phyloP scores from a whole-genome alignment of 2,888 invertebrate species.

The Vesta saturnalis region DNA sequence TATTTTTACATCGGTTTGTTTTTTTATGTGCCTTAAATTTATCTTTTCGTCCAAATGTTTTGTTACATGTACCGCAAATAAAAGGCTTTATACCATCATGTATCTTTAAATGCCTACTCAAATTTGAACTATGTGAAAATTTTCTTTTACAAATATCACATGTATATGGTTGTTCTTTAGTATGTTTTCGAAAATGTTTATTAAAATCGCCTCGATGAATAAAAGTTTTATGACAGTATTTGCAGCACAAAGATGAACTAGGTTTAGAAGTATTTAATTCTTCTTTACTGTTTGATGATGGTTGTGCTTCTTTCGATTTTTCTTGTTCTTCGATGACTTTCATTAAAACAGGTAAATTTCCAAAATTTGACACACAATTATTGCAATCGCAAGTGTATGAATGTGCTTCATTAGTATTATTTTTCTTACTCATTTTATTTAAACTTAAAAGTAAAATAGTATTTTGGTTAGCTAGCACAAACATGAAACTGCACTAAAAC shows the following conservation, averaged over 20 bases:
- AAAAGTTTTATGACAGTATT: conserved; percentile 55
- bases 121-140: conserved; percentile 68
- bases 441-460: not conserved
- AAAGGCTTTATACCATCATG: conserved; percentile 82
- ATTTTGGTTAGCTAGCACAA: not conserved
- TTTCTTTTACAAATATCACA: conserved; percentile 54
- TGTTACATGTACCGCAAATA: conserved; percentile 54
- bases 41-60: conserved; percentile 57
- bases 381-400: conserved; percentile 36
- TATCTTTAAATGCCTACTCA: conserved; percentile 79
- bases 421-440: not conserved
- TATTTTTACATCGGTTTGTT: conserved; percentile 51
- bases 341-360: conserved; percentile 37
- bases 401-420: conserved; percentile 20
- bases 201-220: conserved; percentile 59
- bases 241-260: conserved; percentile 47
- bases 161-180: conserved; percentile 57
- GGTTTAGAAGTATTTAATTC: conserved; percentile 29
- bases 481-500: not conserved
- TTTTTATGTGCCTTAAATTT: conserved; percentile 57
- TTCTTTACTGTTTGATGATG: conserved; percentile 16
- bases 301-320: not conserved
- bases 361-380: conserved; percentile 37
- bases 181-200: conserved; percentile 58
- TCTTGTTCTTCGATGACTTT: conserved; percentile 38